Evolutionary conservation across 2,797 vertebrate genomes (phyloP).

Genomic region (Psittacula derbiana): DNA sequence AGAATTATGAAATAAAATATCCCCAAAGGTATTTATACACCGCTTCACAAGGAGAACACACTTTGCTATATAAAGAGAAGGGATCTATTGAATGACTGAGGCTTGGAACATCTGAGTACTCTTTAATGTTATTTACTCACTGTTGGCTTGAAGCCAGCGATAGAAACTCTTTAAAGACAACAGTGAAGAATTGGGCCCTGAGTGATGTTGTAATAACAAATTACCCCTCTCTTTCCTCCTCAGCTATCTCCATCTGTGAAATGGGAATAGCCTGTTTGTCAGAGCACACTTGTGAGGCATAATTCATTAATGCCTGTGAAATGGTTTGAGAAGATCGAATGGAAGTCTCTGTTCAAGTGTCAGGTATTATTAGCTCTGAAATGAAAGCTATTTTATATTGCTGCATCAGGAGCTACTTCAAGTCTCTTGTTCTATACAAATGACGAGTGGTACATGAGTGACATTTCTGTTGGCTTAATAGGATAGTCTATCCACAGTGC

Average conservation of each 20-base stretch:
- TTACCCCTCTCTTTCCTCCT: constrained; percentile 20
- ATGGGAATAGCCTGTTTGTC: constrained; percentile 46
- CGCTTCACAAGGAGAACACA: not conserved
- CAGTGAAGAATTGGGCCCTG: not conserved
- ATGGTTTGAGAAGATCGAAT: constrained; percentile 12
- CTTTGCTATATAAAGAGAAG: not conserved
- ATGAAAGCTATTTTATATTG: constrained; percentile 13
- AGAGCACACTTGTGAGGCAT: constrained; percentile 5
- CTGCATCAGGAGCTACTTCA: constrained; percentile 24
- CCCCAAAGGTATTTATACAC: not conserved
- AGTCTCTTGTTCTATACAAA: not conserved
- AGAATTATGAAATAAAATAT: not conserved
- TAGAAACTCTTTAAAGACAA: constrained; percentile 13
- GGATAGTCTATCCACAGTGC: not conserved
- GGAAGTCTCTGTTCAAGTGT: constrained; percentile 23
- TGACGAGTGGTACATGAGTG: not conserved
- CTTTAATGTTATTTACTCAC: constrained; percentile 25
- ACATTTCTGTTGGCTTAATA: constrained; percentile 3
- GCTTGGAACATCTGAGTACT: not conserved
- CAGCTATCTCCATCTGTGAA: constrained; percentile 40
- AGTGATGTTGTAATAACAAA: constrained; percentile 23
- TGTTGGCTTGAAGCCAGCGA: not conserved
- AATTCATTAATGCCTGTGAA: constrained; percentile 52
- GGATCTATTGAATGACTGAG: not conserved
- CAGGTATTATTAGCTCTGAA: constrained; percentile 39